Evolutionary conservation across 1,140 invertebrate species (phyloP).

Genomic region (Pseudomyrmex dendroicus): DNA sequence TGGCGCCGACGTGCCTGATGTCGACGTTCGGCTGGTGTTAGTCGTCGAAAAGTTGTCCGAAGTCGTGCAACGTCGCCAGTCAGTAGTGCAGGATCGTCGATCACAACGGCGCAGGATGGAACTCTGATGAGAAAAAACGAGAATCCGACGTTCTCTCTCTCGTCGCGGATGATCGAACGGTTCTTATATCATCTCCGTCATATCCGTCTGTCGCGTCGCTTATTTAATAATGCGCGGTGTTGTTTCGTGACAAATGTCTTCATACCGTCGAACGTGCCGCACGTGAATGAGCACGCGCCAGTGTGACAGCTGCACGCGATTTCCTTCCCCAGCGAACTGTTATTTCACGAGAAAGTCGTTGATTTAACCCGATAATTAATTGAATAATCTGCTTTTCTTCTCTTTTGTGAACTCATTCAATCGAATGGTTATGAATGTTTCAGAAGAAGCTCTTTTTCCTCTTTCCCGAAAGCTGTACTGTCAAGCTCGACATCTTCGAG

Average conservation of each 20-base stretch:
- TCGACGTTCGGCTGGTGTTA: background rate
- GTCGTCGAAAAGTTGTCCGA: background rate
- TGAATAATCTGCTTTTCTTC: background rate
- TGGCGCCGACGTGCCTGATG: too few relatives aligned
- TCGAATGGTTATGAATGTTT: background rate
- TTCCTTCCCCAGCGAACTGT: background rate
- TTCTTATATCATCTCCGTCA: background rate
- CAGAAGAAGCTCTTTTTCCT: too few relatives aligned
- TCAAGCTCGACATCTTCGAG: background rate
- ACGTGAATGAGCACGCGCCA: slow-evolving; percentile 20
- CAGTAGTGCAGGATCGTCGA: slow-evolving; percentile 2
- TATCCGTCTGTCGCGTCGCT: background rate
- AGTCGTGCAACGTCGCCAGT: slow-evolving; percentile 10
- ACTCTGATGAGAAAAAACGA: background rate
- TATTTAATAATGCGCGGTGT: slow-evolving; percentile 35
- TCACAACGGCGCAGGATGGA: slow-evolving; percentile 1
- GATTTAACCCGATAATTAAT: slow-evolving; percentile 2
- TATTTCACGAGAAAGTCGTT: background rate
- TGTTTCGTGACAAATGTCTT: slow-evolving; percentile 39
- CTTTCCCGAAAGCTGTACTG: background rate
- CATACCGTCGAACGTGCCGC: slow-evolving; percentile 8
- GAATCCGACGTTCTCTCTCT: background rate
- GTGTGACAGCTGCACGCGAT: slow-evolving; percentile 46
- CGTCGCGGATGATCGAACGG: background rate
- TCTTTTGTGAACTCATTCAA: background rate